A percentile compares a stretch with the other conserved stretches of the same genome.
Conservation (phyloP, 2,113 vertebrate genomes). For the Kryptolebias marmoratus region DNA sequence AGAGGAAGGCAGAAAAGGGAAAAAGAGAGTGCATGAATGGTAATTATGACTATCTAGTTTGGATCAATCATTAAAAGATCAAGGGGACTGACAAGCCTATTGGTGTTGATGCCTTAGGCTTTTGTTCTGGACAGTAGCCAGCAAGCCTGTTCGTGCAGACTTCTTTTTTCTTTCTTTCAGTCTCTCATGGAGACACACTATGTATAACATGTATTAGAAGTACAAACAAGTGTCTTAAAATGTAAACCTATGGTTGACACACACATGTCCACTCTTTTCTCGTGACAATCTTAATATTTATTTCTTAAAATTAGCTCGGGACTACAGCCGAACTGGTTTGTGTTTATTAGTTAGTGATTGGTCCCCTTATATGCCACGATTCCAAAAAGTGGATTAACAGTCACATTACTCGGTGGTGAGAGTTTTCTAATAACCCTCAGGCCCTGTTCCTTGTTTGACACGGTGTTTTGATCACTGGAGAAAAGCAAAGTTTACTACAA, state of each 20-base stretch:
- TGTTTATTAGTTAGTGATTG: slow-evolving; percentile 45
- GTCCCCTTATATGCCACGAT: not conserved
- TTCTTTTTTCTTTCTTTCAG: slow-evolving; percentile 39
- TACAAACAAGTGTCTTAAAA: slow-evolving; percentile 15
- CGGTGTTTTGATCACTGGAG: slow-evolving; percentile 38
- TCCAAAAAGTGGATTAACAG: slow-evolving; percentile 21
- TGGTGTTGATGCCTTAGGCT: slow-evolving; percentile 69
- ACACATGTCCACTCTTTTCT: not conserved
- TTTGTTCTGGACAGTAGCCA: slow-evolving; percentile 68
- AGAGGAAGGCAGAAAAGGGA: slow-evolving; percentile 59
- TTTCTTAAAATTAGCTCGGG: slow-evolving; percentile 10
- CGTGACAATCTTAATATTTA: slow-evolving; percentile 14
- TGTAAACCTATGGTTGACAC: not conserved
- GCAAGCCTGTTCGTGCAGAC: slow-evolving; percentile 50
- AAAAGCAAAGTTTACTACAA: slow-evolving; percentile 32
- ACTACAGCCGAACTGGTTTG: slow-evolving; percentile 20
- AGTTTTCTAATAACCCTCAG: slow-evolving; percentile 7
- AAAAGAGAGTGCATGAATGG: slow-evolving; percentile 62
- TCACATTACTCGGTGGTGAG: not conserved
- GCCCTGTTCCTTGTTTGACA: slow-evolving; percentile 22
- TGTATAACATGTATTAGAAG: not conserved
- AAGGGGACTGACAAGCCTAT: slow-evolving; percentile 65
- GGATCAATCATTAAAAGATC: slow-evolving; percentile 76
- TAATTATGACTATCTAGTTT: slow-evolving; percentile 76
- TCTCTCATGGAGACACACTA: slow-evolving; percentile 14